phyloP scores from a whole-genome alignment of 2,797 vertebrate genomes.

The Malacoraja senta region DNA sequence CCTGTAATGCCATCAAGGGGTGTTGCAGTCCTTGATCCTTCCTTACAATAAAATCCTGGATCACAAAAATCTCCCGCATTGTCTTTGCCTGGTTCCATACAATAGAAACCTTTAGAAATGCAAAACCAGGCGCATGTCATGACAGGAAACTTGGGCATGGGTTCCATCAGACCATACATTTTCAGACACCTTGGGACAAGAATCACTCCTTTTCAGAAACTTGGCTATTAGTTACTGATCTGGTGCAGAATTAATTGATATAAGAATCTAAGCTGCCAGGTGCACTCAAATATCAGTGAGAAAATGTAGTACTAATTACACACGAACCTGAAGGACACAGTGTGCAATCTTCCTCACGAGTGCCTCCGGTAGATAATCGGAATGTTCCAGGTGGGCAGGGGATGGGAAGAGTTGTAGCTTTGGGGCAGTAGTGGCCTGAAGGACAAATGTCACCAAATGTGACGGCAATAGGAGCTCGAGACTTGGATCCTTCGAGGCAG shows the following conservation, averaged over 20 bases:
- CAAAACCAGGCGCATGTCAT: background rate
- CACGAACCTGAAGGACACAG: slow-evolving; percentile 64
- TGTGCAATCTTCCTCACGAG: slow-evolving; percentile 59
- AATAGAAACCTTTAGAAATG: slow-evolving; percentile 17
- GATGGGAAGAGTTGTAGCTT: slow-evolving; percentile 59
- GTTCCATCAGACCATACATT: background rate
- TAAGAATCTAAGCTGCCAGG: background rate
- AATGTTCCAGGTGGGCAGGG: slow-evolving; percentile 66
- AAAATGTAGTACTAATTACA: background rate
- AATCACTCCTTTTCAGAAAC: background rate
- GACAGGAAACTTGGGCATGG: background rate
- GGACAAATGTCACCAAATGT: slow-evolving; percentile 64
- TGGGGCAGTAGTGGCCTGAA: slow-evolving; percentile 66
- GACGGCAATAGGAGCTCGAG: slow-evolving; percentile 52
- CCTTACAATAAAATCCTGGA: background rate
- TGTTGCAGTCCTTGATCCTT: background rate
- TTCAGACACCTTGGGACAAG: background rate
- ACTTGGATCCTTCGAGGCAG: slow-evolving; percentile 61
- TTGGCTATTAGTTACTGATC: background rate
- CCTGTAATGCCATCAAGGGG: slow-evolving; percentile 12
- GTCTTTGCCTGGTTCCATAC: background rate
- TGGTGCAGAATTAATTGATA: background rate
- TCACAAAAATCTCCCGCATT: background rate
- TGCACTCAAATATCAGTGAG: background rate
- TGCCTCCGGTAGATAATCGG: slow-evolving; percentile 58